Base-by-base conservation (phyloP, 2,888 invertebrate species). In the Danaus chrysippus region DNA sequence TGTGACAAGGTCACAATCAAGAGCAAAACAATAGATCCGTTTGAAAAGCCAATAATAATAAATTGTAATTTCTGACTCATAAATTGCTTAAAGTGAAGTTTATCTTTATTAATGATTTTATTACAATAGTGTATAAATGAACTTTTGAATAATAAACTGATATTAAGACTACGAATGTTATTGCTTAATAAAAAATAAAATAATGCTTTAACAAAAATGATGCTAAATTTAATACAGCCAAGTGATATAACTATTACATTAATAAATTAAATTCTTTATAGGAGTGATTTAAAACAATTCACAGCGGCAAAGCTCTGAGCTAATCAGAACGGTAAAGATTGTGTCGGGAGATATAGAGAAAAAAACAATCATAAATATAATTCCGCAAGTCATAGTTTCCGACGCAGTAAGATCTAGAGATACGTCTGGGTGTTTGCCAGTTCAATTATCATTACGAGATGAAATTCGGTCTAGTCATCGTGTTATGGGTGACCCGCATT, bases 291-390 rank as follows among this genome's bases (percentile, higher is more conserved):
- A 82, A 88, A 88, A 89, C 87, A 89, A 87, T 83, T 84, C 86
- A 83, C 87, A 86, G 85, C 87, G 82, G 86, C 87, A 84, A 85
- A 86, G 86, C 86, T 83, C 81, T 76, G 72, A 83, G 86, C 83
- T 89, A 89, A 90, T 90, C 88, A 87, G 87, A 88, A 87, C 85
- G 85, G 81, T 89, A 87, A 90, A 90, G 90, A 90, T 90, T 88
- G 90, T 90, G 90, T 89, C 80, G 83, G 79, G 78, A 88, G 88
- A 89, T 88, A 71, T 73, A 71, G 68, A 78, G 79, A 75, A 87
- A 87, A 82, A 87, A 87, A 87, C 84, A 87, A 88, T 87, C 83
- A 86, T 81, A 83, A 82, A 76, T 78, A 86, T 80, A 86, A 89
- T 87, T 88, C 76, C 79, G 90, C 91, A 90, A 91, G 91, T 91